Evolutionary conservation across 92 coral and sea anemone species (phyloP).

Genomic region (Bergia sp.): DNA sequence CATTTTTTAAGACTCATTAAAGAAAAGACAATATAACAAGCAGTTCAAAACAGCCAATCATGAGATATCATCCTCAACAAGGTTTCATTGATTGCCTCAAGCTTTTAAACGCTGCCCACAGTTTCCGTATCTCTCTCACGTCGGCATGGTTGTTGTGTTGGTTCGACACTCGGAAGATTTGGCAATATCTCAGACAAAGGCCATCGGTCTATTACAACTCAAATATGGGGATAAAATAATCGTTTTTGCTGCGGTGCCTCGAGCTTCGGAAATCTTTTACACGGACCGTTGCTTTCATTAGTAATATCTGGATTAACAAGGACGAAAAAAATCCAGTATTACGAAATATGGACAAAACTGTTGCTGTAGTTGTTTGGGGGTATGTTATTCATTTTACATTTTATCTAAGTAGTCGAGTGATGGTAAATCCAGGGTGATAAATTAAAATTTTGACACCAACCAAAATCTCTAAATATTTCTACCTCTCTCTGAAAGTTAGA

Average conservation of each 20-base stretch:
- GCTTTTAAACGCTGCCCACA: neutral
- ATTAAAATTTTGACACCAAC: neutral
- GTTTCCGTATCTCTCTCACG: neutral
- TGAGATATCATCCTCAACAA: neutral
- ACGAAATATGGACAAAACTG: neutral
- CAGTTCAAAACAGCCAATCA: neutral
- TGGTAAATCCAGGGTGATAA: neutral
- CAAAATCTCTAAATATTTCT: too few relatives aligned
- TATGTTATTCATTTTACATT: neutral
- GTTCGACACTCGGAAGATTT: neutral
- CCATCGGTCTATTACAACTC: neutral
- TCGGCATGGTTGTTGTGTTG: neutral
- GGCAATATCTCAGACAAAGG: too few relatives aligned
- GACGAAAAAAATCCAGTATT: too few relatives aligned
- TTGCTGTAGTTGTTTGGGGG: neutral
- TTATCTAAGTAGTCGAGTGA: neutral
- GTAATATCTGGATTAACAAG: too few relatives aligned
- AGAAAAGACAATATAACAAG: neutral
- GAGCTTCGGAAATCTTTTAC: neutral
- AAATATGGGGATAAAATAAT: neutral
- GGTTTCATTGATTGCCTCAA: neutral
- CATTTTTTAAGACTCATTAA: neutral
- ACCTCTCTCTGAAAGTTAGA: neutral
- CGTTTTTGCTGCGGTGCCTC: neutral
- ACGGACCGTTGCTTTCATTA: neutral